These are phyloP conservation scores for Brachionus paranguensis DNA, from an alignment of 1,140 invertebrate genomes.

Conservation along the genomic window DNA sequence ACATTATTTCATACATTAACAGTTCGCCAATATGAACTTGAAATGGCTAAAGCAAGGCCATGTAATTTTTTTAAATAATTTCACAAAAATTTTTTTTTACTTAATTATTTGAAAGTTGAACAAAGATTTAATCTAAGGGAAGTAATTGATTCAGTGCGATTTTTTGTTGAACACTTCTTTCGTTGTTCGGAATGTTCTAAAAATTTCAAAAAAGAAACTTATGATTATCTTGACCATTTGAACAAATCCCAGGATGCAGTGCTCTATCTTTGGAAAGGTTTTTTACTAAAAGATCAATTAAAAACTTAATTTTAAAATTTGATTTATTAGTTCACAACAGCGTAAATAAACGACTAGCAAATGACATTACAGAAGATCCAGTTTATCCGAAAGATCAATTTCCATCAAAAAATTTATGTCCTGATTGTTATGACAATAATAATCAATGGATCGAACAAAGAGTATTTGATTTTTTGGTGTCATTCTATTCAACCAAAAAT, in stretches of 20 bases:
- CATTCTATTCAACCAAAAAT: background rate
- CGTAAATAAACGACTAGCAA: slow-evolving; percentile 77
- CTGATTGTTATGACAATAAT: slow-evolving; percentile 60
- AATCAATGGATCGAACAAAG: background rate
- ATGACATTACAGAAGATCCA: slow-evolving; percentile 83
- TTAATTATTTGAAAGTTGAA: background rate
- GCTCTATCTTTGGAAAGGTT: slow-evolving; percentile 88
- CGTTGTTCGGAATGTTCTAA: slow-evolving; percentile 79
- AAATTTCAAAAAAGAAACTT: slow-evolving; percentile 70
- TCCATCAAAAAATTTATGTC: slow-evolving; percentile 67
- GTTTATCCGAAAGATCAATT: slow-evolving; percentile 81
- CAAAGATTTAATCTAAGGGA: slow-evolving; percentile 55
- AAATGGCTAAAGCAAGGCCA: background rate
- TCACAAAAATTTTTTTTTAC: background rate
- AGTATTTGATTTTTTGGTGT: background rate
- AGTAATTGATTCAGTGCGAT: slow-evolving; percentile 74
- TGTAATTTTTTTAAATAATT: background rate
- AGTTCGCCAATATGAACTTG: slow-evolving; percentile 9
- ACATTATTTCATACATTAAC: slow-evolving; percentile 42
- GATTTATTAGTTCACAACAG: slow-evolving; percentile 40
- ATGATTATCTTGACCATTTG: slow-evolving; percentile 65
- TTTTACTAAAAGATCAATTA: slow-evolving; percentile 58
- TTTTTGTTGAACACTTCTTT: slow-evolving; percentile 86
- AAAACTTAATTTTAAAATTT: background rate
- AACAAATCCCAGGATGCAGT: slow-evolving; percentile 67